Evolutionary conservation across 30 jellyfish, hydroid and myxozoan genomes (phyloP), one percentile per base, ranked within the genome.

Genomic region (Euphysa ruthae): DNA sequence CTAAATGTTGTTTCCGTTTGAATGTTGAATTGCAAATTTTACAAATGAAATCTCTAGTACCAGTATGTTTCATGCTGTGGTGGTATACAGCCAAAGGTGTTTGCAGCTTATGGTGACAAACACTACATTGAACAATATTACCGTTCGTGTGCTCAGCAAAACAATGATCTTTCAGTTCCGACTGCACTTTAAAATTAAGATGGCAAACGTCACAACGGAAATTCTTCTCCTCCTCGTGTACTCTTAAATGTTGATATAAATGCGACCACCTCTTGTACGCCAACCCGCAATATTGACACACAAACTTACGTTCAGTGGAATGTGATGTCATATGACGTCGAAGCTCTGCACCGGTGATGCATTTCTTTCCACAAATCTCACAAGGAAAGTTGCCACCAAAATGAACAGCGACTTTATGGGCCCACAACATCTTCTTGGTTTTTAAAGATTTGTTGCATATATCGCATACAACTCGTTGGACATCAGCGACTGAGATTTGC

Each of bases 11-110:
- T 49, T 68, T 68, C 15, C 80, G 51, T 43, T 68, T 68, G 32
- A 68, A 68, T n/a, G 49, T 68, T 7, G 80, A 49, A 25, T 46
- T 19, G 16, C 80, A 68, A 38, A 68, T 68, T 58, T 68, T 73
- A 27, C 80, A 68, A 42, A 42, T 22, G 32, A 68, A 68, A 30
- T 68, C 80, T 21, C 80, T 19, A 16, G 80, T 68, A n/a, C 80
- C 80, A 1, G 80, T 68, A 54, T 68, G 80, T 16, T 68, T 68
- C 80, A 68, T 68, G 49, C 80, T 68, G 24, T 68, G 80, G 49
- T 68, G 80, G 29, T 68, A 68, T n/a, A 68, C 80, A n/a, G 80
- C 80, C 16, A 68, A 49, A 5, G 80, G 80, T 68, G 80, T 68
- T 68, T 68, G 80, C n/a, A 68, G 73, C 20, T 68, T 68, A 43